Base-by-base conservation (phyloP, 2,797 vertebrate species). In the Pygocentrus nattereri region DNA sequence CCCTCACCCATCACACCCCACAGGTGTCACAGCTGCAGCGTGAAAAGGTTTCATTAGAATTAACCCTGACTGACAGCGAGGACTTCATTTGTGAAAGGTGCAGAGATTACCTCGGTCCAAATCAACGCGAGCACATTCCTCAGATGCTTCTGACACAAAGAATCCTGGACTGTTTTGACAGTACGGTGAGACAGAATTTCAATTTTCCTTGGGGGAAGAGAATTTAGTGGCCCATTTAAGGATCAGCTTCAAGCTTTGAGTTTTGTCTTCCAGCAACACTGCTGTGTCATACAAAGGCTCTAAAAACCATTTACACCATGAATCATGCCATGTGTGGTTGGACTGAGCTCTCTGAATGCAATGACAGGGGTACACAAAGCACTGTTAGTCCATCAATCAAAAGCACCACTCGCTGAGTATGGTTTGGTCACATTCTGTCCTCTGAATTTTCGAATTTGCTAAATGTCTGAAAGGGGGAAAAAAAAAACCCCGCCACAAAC, bases 81-180 rank as follows among this genome's bases (percentile, higher is more conserved):
- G 31, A 62, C 25, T 30, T 27, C 62, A 44, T 50, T 58, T 49
- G 58, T 62, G 44, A 15, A 27, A 49, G 50, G 47, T 47, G 41
- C 62, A 59, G 78, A 65, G 79, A 76, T 82, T 82, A 50, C 84
- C 38, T 71, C 8, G 80, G 38, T 74, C 83, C 25, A 71, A 80
- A 85, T 82, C 79, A 85, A 81, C 64, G 73, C 52, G 84, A 88
- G 76, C 79, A 78, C 90, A 93, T 93, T 92, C 87, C 86, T 90
- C 83, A 89, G 82, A 92, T 92, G 86, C 81, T 90, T 89, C 80
- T 62, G 79, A 84, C 85, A 90, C 88, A 89, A 92, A 88, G 82
- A 74, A 85, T 65, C 50, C 76, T 49, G 52, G 74, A 83, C 70
- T 86, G 89, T 89, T 90, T 89, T 86, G 89, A 85, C 69, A 90